Conservation (phyloP, 2,888 invertebrate genomes). For the Eilema caniola region DNA sequence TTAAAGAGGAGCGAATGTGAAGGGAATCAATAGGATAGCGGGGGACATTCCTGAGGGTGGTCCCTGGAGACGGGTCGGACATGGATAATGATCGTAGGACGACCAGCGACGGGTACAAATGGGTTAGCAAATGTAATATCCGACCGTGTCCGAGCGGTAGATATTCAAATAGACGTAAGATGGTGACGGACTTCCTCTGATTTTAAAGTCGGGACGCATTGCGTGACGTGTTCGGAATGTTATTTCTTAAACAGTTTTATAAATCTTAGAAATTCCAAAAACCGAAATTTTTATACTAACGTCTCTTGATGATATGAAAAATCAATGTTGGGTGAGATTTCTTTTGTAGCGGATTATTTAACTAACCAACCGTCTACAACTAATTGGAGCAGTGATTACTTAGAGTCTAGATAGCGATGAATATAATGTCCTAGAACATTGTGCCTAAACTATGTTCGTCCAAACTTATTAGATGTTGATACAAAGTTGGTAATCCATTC, state of each 20-base stretch:
- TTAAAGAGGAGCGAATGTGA: constrained; percentile 69
- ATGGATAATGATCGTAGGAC: constrained; percentile 82
- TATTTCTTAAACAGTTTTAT: constrained; percentile 34
- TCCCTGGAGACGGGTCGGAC: constrained; percentile 76
- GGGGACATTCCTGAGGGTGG: constrained; percentile 74
- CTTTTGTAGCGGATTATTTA: not conserved
- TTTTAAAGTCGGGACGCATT: constrained; percentile 60
- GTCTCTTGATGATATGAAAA: not conserved
- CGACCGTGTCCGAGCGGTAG: constrained; percentile 75
- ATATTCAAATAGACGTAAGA: constrained; percentile 77
- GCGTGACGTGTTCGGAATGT: constrained; percentile 43
- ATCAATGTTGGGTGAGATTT: not conserved
- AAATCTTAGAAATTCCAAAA: not conserved
- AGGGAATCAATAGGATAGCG: constrained; percentile 77
- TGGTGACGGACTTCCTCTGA: constrained; percentile 64
- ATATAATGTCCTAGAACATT: too few species aligned
- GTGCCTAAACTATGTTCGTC: too few species aligned
- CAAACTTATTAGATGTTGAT: too few species aligned
- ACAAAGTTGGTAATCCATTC: too few species aligned
- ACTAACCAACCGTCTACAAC: too few species aligned
- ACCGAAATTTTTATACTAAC: not conserved
- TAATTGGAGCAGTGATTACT: too few species aligned
- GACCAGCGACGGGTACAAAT: constrained; percentile 84
- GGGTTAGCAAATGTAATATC: constrained; percentile 86
- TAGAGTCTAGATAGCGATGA: too few species aligned